phyloP scores from a whole-genome alignment of 2,888 invertebrate genomes.

The Cacoxenus indagator region DNA sequence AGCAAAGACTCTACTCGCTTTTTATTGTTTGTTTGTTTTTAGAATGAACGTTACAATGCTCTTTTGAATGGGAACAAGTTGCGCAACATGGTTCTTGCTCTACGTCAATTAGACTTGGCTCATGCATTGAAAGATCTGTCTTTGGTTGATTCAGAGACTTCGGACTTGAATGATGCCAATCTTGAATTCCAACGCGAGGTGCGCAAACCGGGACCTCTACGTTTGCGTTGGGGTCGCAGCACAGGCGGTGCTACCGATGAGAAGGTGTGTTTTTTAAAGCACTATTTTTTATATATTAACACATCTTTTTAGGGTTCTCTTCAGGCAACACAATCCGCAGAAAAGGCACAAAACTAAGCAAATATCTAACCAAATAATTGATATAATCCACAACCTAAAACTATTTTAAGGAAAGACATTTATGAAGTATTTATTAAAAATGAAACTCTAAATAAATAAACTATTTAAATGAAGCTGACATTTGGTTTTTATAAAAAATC shows the following conservation, averaged over 20 bases:
- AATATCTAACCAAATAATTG: neutral
- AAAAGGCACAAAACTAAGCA: conserved; percentile 46
- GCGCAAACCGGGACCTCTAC: conserved; percentile 66
- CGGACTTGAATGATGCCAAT: conserved; percentile 38
- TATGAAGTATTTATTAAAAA: neutral
- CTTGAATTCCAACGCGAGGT: conserved; percentile 61
- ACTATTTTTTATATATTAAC: neutral
- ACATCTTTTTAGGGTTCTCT: neutral
- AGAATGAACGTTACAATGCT: conserved; percentile 8
- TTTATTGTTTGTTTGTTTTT: no score
- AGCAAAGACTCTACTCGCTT: neutral
- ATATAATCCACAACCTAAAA: neutral
- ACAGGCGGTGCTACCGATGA: conserved; percentile 52
- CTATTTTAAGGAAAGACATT: no score
- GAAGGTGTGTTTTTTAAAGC: conserved; percentile 37
- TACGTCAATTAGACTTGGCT: conserved; percentile 49
- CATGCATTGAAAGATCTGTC: conserved; percentile 29
- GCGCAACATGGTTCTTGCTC: conserved; percentile 53
- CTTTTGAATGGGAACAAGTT: conserved; percentile 50
- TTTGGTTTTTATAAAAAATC: neutral
- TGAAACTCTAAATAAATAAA: neutral
- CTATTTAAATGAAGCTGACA: neutral
- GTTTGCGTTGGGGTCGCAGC: conserved; percentile 69
- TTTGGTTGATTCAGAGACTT: conserved; percentile 23
- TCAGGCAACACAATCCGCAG: conserved; percentile 35